These are phyloP conservation scores for Alexandromys fortis DNA, from an alignment of 2,113 vertebrate species.

Conservation along the genomic window DNA sequence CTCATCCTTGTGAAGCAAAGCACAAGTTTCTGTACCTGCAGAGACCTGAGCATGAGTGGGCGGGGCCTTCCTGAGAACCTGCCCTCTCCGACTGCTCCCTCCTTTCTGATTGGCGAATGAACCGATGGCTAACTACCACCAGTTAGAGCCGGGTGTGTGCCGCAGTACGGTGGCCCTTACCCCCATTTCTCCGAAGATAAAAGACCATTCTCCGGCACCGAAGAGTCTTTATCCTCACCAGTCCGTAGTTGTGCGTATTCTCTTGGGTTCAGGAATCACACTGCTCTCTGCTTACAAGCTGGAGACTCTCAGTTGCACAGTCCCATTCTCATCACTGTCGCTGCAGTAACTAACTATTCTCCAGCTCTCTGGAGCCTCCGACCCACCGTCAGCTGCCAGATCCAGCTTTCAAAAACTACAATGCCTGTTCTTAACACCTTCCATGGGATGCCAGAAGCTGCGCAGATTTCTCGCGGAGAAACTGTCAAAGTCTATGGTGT, in stretches of 20 bases:
- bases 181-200: background rate
- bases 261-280: background rate
- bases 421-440: background rate
- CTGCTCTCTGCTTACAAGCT: background rate
- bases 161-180: fast-evolving
- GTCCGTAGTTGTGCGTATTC: background rate
- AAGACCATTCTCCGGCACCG: background rate
- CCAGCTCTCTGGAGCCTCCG: background rate
- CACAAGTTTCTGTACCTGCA: too few species aligned
- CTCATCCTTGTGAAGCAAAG: background rate
- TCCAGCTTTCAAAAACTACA: background rate
- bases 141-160: background rate
- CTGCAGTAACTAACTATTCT: too few species aligned
- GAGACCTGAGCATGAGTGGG: background rate
- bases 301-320: background rate
- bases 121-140: fast-evolving
- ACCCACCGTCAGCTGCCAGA: background rate
- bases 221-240: background rate
- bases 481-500: background rate
- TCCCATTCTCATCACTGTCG: fast-evolving
- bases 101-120: background rate
- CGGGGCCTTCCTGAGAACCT: fast-evolving
- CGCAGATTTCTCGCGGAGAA: background rate
- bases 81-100: background rate
- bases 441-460: background rate